Base-by-base conservation (phyloP, 2,888 invertebrate species). In the Drymonia ruficornis region DNA sequence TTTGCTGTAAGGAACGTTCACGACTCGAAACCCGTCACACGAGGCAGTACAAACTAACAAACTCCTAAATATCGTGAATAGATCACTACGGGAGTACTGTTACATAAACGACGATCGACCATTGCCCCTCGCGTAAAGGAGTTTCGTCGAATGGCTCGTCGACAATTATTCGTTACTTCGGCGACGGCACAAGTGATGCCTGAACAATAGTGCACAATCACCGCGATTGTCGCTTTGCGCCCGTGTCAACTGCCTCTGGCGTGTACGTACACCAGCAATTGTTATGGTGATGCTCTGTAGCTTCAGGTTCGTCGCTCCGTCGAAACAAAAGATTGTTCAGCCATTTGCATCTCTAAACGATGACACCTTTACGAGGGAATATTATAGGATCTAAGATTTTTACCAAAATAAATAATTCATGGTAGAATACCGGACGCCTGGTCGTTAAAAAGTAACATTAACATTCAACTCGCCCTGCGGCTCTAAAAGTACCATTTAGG, bases 141-240 rank as follows among this genome's bases (percentile, higher is more conserved):
- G 66, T 68, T 68, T 74, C 70, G 76, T 73, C 70, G 69, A 74
- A 73, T 72, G 72, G 72, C 78, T 70, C 68, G 69, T 64, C 72
- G 80, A 78, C 72, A 72, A 82, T 77, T 80, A 83, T 81, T 78
- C 74, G 70, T 83, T 72, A 72, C 74, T 78, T 75, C 76, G 76
- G 56, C 75, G 66, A 70, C 51, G 68, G 68, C 74, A 74, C 80
- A 66, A 64, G 62, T 74, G 65, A 71, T 73, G 76, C 70, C 72
- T 80, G 79, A 87, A 91, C 90, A 90, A 91, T 89, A 85, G 85
- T 81, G 78, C 78, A 86, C 89, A 88, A 87, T 87, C 86, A 81
- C 78, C 69, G 80, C 82, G 83, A 83, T 81, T 87, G 85, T 86
- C 74, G 65, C 68, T 72, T 67, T 74, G 73, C 67, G 80, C 76